Evolutionary conservation across 2,113 vertebrate species (phyloP), one percentile per base, ranked within the genome.

Genomic region (Stomatorhinus ivindoensis): DNA sequence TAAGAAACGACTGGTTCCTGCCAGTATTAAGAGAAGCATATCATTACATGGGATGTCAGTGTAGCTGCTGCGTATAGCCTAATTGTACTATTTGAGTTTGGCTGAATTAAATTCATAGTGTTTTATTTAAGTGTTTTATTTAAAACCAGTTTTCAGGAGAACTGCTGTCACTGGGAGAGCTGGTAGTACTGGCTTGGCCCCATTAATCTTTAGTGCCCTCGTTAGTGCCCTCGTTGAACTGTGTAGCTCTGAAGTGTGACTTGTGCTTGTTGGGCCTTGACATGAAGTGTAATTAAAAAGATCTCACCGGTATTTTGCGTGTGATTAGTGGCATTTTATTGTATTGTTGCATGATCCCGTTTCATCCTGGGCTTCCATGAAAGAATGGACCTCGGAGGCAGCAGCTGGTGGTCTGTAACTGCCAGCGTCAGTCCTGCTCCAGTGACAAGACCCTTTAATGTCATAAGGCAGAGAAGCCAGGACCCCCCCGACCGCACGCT

Each of bases 291-390:
- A 87, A 76, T 89, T 89, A 89, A 87, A 53, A 48, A 53, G 85
- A 51, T 89, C 31, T 89, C 89, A 58, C 61, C 53, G 85, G 48
- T 82, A 73, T 87, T 76, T 87, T 87, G 89, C 55, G 87, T 89
- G 31, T 47, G 47, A 87, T 87, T 87, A 87, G 84, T 2, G 13
- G 21, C 24, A 51, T 58, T 73, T 48, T 47, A 76, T 46, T n/a
- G 24, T 21, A 76, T 31, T 8, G n/a, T 89, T 80, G 21, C 48
- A 27, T 80, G 73, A 87, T 87, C 85, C 61, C 11, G 44, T 76
- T 87, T 27, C 47, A 50, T 73, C 61, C 65, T 15, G 69, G 19
- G 17, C 19, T 87, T 42, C 50, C 27, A 4, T 50, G 80, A 47
- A 89, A 7, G 76, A 82, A 65, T 15, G 27, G n/a, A 87, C 21